These are phyloP conservation scores for Oceanodroma leucorhoa DNA, from an alignment of 2,797 vertebrate species.

Conservation along the genomic window DNA sequence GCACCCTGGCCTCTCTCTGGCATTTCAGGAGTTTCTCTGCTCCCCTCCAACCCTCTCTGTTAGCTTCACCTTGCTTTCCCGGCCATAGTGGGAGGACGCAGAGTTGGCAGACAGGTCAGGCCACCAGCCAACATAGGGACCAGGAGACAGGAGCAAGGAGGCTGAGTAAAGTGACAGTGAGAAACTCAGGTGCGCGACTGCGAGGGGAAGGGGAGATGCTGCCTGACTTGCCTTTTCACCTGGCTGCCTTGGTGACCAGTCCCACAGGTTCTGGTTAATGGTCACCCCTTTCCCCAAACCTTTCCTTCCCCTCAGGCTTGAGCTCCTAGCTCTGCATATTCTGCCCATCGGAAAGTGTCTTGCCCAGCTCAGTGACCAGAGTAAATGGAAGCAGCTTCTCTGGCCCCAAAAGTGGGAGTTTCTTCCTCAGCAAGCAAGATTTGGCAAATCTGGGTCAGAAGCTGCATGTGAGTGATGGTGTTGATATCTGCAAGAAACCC, in stretches of 20 bases:
- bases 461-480: rapidly evolving
- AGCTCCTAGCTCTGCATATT: rapidly evolving
- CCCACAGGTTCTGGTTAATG: not conserved
- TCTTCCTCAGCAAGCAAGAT: not conserved
- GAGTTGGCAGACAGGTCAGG: not conserved
- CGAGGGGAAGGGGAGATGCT: not conserved
- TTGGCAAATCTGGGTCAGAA: not conserved
- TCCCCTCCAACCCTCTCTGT: too few species aligned
- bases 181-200: not conserved
- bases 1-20: not conserved
- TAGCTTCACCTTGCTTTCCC: not conserved
- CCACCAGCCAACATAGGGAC: not conserved
- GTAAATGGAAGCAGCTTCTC: not conserved
- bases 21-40: not conserved
- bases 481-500: not conserved
- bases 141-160: not conserved
- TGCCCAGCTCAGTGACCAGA: too few species aligned
- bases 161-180: rapidly evolving
- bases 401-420: not conserved
- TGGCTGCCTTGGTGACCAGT: not conserved
- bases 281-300: not conserved
- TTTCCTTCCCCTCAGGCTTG: not conserved
- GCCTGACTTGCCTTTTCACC: not conserved
- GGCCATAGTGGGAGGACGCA: rapidly evolving
- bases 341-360: not conserved